phyloP scores from a whole-genome alignment of 2,113 vertebrate genomes.

The Condylura cristata region DNA sequence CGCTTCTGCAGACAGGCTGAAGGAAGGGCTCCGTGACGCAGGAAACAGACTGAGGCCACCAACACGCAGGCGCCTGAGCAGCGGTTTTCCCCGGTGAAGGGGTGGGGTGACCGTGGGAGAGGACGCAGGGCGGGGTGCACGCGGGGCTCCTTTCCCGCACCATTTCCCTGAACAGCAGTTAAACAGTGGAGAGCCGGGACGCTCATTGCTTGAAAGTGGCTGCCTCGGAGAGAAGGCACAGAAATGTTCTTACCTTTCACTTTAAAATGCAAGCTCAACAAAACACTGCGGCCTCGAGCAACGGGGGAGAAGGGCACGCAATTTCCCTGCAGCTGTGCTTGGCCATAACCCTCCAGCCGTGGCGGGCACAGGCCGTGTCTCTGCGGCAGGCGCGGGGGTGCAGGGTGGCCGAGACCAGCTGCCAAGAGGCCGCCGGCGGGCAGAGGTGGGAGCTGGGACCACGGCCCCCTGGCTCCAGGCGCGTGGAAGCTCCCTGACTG shows the following conservation, averaged over 20 bases:
- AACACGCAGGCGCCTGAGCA: not conserved
- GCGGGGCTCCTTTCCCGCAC: not conserved
- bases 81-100: too few relatives aligned
- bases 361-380: not conserved
- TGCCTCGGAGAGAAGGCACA: not conserved
- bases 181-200: not conserved
- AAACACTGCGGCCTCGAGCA: not conserved
- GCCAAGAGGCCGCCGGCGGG: not conserved
- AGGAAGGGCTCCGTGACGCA: not conserved
- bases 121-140: not conserved
- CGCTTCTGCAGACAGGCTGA: not conserved
- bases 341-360: not conserved
- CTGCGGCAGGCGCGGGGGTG: not conserved
- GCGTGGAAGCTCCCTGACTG: not conserved
- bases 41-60: not conserved
- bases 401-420: not conserved
- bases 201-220: not conserved
- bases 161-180: not conserved
- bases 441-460: conserved; percentile 9
- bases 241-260: not conserved
- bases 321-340: rapidly evolving
- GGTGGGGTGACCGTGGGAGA: too few relatives aligned
- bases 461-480: not conserved
- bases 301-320: not conserved
- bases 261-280: not conserved